These are phyloP conservation scores for Eurystomus glaucurus DNA, from an alignment of 2,797 vertebrate species.

Conservation along the genomic window DNA sequence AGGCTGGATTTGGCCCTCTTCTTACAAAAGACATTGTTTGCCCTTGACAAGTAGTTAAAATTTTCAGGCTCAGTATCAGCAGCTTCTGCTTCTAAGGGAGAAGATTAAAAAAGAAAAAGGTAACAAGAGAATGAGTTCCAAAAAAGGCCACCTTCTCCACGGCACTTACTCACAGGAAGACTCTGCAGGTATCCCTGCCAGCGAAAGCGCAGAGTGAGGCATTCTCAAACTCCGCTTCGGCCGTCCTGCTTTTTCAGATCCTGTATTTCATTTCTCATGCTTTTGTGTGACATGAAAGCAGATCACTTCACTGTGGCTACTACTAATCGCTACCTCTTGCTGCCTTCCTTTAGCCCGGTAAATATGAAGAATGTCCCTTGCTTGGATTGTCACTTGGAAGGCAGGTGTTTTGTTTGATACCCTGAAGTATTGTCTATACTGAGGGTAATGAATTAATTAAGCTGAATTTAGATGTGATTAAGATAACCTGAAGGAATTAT, in stretches of 20 bases:
- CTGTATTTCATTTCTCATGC: conserved; percentile 30
- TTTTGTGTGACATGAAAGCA: conserved; percentile 11
- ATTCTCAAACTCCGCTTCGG: conserved; percentile 24
- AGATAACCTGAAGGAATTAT: background rate
- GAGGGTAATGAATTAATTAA: conserved; percentile 3
- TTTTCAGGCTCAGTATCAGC: background rate
- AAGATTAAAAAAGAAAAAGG: background rate
- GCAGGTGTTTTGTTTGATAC: background rate
- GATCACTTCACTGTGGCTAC: background rate
- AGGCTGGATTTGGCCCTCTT: background rate
- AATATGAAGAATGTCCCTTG: background rate
- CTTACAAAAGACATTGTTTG: background rate
- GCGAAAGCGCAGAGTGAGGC: conserved; percentile 22
- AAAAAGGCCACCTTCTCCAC: background rate
- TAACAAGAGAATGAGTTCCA: conserved; percentile 25
- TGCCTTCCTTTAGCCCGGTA: background rate
- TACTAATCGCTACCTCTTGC: background rate
- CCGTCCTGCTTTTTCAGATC: conserved; percentile 17
- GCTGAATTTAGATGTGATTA: background rate
- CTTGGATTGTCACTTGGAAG: background rate
- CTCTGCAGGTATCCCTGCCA: conserved; percentile 37
- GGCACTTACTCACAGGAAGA: conserved; percentile 44
- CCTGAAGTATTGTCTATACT: background rate
- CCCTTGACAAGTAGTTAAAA: background rate
- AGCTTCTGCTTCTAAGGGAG: background rate